Base-by-base conservation (phyloP, 2,113 vertebrate species). In the Eonycteris spelaea region DNA sequence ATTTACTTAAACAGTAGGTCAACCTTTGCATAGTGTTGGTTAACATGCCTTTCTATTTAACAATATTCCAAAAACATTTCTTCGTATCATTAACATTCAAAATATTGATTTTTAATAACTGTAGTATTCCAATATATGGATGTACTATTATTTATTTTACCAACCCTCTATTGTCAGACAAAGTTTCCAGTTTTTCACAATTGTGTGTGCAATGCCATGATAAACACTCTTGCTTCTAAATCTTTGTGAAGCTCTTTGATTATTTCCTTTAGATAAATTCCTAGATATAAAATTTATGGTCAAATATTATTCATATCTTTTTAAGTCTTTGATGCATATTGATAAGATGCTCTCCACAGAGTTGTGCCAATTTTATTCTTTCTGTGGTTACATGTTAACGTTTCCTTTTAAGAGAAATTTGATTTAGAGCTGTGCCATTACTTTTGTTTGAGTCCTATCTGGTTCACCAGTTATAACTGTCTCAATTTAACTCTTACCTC, bases 41-140 rank as follows among this genome's bases (percentile, higher is more conserved):
- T 91, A 75, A 28, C 94, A 95, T 15, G 7, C 11, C 48, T 92
- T 95, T 77, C 90, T 21, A 74, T 53, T 90, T 86, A 89, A 61
- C 33, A 71, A 38, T 51, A 78, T 67, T 78, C 30, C 24, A 71
- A 68, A 86, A 89, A 59, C 14, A n/a, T 53, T 89, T 86, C 6
- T 75, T 86, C 16, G 22, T 88, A 45, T 40, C 26, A 90, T 78
- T 93, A 90, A 87, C 53, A 73, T 78, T 77, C 12, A 92, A 94
- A 77, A 88, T 95, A 68, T 67, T 67, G 57, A 78, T 68, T 96
- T 97, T 95, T 92, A 80, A 57, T 96, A 85, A 80, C 82, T 95
- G 30, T 83, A 82, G 33, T 85, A 79, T 85, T 93, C 13, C 21
- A 96, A 28, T 85, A 57, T 70, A 90, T 48, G 19, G 26, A 68